phyloP scores from a whole-genome alignment of 2,113 vertebrate species.

The Brachypodius melanocephalos region DNA sequence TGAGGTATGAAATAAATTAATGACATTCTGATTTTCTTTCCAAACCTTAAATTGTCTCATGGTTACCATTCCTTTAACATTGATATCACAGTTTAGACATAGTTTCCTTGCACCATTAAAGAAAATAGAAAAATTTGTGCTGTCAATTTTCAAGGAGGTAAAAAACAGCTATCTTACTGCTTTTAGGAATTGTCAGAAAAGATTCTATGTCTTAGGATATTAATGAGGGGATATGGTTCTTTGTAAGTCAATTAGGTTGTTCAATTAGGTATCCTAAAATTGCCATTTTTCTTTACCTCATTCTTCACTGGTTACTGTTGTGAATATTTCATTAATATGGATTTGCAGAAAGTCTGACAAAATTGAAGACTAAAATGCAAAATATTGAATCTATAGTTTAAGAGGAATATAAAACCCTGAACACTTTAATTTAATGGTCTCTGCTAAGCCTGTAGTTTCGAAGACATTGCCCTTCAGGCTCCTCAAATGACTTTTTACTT shows the following conservation, averaged over 20 bases:
- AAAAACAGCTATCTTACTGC: neutral
- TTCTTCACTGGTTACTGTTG: neutral
- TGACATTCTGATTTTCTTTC: slow-evolving; percentile 30
- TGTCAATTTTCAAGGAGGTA: neutral
- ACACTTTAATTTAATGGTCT: slow-evolving; percentile 47
- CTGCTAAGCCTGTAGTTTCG: neutral
- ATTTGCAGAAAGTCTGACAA: slow-evolving; percentile 47
- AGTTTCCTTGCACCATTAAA: neutral
- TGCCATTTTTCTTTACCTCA: slow-evolving; percentile 28
- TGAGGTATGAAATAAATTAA: slow-evolving; percentile 16
- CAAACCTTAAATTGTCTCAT: neutral
- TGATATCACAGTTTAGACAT: neutral
- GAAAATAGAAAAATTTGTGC: neutral
- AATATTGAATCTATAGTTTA: slow-evolving; percentile 18
- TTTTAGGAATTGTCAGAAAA: neutral
- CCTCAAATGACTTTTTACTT: neutral
- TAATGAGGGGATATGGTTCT: neutral
- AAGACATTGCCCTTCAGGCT: slow-evolving; percentile 30
- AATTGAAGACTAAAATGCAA: slow-evolving; percentile 20
- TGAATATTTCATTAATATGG: slow-evolving; percentile 44
- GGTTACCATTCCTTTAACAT: neutral
- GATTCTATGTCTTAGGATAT: neutral
- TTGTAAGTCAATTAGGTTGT: slow-evolving; percentile 13
- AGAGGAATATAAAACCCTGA: slow-evolving; percentile 38
- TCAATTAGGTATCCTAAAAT: slow-evolving; percentile 18